phyloP scores from a whole-genome alignment of 2,797 vertebrate genomes.

The Myotis findleyi region DNA sequence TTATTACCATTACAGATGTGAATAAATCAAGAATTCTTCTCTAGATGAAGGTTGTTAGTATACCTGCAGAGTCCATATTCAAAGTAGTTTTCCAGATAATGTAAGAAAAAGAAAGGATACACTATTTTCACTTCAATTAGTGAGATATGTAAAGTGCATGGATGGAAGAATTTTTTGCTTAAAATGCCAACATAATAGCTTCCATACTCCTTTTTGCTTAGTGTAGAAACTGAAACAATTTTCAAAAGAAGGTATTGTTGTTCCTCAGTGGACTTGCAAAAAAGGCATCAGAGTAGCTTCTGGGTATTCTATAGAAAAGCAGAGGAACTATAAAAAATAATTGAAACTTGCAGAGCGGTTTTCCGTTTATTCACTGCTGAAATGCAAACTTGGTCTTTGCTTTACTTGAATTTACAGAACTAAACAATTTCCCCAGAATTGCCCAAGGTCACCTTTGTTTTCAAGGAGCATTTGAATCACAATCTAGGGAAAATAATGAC shows the following conservation, averaged over 20 bases:
- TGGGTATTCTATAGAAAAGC: conserved; percentile 55
- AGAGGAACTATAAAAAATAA: conserved; percentile 66
- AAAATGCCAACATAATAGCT: conserved; percentile 52
- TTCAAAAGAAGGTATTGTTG: conserved; percentile 46
- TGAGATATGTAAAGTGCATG: conserved; percentile 19
- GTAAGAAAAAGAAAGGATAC: neutral
- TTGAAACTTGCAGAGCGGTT: conserved; percentile 58
- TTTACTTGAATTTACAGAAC: conserved; percentile 15
- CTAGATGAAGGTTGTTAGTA: conserved; percentile 39
- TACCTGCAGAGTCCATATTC: conserved; percentile 50
- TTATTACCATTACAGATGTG: conserved; percentile 69
- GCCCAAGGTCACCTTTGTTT: conserved; percentile 48
- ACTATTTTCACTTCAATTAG: conserved; percentile 31
- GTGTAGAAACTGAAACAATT: conserved; percentile 22
- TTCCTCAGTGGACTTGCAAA: conserved; percentile 59
- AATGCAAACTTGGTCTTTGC: conserved; percentile 26
- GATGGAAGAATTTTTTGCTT: neutral
- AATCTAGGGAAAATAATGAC: neutral
- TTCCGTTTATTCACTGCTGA: conserved; percentile 54
- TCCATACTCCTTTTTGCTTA: neutral
- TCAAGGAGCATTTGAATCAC: neutral
- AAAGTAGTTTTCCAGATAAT: conserved; percentile 55
- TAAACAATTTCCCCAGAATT: neutral
- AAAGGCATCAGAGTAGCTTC: conserved; percentile 43
- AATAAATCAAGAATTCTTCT: conserved; percentile 76